phyloP scores from a whole-genome alignment of 2,113 vertebrate species.

The Aldabrachelys gigantea region DNA sequence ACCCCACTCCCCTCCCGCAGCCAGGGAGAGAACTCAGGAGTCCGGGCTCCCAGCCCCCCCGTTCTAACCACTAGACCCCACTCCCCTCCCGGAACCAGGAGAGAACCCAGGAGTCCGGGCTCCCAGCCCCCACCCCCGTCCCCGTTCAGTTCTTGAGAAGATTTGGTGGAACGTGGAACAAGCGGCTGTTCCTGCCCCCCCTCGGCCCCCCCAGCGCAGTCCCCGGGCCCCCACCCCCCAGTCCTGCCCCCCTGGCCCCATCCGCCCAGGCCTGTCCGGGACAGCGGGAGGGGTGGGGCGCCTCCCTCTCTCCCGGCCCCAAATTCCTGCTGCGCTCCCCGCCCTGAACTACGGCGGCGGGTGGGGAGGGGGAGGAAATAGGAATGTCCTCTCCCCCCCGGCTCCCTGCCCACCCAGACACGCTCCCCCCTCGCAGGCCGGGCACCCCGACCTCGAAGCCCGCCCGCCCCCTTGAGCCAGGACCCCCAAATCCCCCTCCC shows the following conservation, averaged over 20 bases:
- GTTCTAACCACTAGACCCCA: not conserved
- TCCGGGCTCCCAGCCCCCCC: not conserved
- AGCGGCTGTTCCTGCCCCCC: not conserved
- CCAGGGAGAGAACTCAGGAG: not conserved
- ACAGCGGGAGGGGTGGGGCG: not conserved
- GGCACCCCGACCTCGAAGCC: slow-evolving; percentile 16
- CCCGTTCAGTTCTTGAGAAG: not conserved
- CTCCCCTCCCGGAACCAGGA: not conserved
- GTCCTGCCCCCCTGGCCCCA: too few species aligned
- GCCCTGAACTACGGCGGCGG: not conserved
- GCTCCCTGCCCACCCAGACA: not conserved
- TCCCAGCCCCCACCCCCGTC: too few species aligned
- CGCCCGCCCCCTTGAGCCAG: not conserved
- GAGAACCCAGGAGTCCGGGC: not conserved
- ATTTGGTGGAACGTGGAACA: not conserved
- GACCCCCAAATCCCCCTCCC: too few species aligned
- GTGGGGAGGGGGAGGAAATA: not conserved
- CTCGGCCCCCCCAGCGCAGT: too few species aligned
- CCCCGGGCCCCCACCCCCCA: too few species aligned
- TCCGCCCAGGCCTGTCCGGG: not conserved
- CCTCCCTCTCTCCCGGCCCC: not conserved
- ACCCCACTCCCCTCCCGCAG: not conserved
- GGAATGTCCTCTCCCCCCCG: too few species aligned
- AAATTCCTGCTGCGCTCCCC: not conserved
- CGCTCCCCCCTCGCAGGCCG: not conserved